A percentile compares a stretch with the other conserved stretches of the same genome.
Conservation (phyloP, 2,113 vertebrate genomes). For the Cervus canadensis region DNA sequence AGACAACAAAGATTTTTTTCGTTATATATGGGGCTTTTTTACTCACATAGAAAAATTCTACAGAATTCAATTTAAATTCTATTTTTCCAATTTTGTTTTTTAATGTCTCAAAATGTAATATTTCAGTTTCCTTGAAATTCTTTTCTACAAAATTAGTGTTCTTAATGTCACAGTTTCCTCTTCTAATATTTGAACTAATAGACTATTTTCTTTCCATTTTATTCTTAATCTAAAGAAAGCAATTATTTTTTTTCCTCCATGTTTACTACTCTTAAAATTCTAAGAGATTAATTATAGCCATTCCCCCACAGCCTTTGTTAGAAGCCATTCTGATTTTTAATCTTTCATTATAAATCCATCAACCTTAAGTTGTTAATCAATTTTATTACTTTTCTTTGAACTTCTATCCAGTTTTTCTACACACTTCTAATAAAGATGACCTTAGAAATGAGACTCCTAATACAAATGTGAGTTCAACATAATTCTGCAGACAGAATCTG, state of each 20-base stretch:
- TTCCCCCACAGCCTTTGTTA: not conserved
- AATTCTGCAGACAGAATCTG: conserved; percentile 26
- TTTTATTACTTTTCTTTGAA: conserved; percentile 38
- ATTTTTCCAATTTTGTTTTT: not conserved
- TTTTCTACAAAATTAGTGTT: not conserved
- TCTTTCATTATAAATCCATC: conserved; percentile 37
- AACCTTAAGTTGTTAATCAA: conserved; percentile 19
- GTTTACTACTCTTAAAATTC: not conserved
- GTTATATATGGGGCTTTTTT: not conserved
- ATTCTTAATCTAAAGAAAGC: not conserved
- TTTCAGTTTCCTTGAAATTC: not conserved
- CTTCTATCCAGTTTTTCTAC: conserved; percentile 37
- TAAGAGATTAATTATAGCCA: not conserved
- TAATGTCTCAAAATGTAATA: not conserved
- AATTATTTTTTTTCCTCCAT: not conserved
- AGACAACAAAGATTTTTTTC: not conserved
- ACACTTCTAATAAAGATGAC: conserved; percentile 37
- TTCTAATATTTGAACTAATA: not conserved
- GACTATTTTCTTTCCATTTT: not conserved
- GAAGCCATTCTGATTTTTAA: conserved; percentile 16
- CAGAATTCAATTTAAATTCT: not conserved
- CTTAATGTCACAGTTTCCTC: not conserved
- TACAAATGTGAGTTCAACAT: conserved; percentile 47
- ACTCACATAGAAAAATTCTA: not conserved
- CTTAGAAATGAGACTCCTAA: conserved; percentile 13